These are phyloP conservation scores for Leucoma salicis DNA, from an alignment of 2,888 invertebrate species.

Conservation along the genomic window DNA sequence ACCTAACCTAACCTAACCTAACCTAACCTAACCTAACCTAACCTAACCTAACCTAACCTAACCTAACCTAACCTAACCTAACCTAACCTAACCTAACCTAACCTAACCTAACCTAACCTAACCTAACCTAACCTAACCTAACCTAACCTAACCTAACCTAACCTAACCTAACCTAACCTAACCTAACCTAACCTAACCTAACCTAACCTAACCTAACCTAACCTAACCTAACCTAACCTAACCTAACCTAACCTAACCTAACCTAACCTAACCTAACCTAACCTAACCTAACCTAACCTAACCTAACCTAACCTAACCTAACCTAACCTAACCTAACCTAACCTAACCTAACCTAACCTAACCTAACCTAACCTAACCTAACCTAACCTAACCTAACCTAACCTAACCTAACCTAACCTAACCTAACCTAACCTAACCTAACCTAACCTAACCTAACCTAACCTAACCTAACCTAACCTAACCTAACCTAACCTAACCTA, in stretches of 20 bases:
- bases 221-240: constrained; percentile 20
- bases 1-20: constrained; percentile 10
- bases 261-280: constrained; percentile 9
- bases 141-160: constrained; percentile 14
- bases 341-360: constrained; percentile 20
- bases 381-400: constrained; percentile 22
- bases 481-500: constrained; percentile 8
- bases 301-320: constrained; percentile 21
- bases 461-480: constrained; percentile 5
- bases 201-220: constrained; percentile 18
- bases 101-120: constrained; percentile 21
- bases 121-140: constrained; percentile 24
- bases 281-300: constrained; percentile 6
- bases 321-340: constrained; percentile 20
- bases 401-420: constrained; percentile 23
- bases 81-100: constrained; percentile 21
- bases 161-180: too few relatives aligned
- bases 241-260: constrained; percentile 19
- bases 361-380: constrained; percentile 17
- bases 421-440: constrained; percentile 20
- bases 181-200: constrained; percentile 10
- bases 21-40: constrained; percentile 15
- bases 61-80: constrained; percentile 22
- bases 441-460: constrained; percentile 22
- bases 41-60: constrained; percentile 26